Conservation (phyloP, 2,888 invertebrate genomes). For the Gasteruption jaculator region DNA sequence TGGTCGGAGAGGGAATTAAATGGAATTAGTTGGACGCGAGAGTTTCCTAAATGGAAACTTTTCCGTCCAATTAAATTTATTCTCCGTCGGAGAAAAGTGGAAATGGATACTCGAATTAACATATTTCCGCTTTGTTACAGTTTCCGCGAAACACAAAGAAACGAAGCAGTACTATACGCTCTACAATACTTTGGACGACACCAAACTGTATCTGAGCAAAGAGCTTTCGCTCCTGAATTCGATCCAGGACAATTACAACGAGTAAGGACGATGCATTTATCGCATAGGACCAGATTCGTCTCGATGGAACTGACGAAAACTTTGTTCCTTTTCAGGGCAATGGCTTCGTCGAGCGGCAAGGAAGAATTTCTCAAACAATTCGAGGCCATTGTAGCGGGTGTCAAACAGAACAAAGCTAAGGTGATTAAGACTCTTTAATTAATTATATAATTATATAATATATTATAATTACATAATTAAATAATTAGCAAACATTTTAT, state of each 20-base stretch:
- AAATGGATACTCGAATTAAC: too few relatives aligned
- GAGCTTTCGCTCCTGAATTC: conserved; percentile 86
- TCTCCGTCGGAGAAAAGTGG: too few relatives aligned
- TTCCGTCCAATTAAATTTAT: too few relatives aligned
- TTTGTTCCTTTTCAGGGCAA: conserved; percentile 60
- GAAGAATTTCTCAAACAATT: conserved; percentile 90
- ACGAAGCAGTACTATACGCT: conserved; percentile 96
- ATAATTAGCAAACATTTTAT: too few relatives aligned
- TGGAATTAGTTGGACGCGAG: too few relatives aligned
- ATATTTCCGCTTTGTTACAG: conserved; percentile 56
- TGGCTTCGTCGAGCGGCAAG: conserved; percentile 72
- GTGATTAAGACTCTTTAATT: conserved; percentile 52
- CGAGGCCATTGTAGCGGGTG: conserved; percentile 82
- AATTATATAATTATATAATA: not conserved
- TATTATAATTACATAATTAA: too few relatives aligned
- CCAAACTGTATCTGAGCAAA: conserved; percentile 87
- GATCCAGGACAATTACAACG: conserved; percentile 81
- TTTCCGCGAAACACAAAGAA: conserved; percentile 92
- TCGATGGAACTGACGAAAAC: too few relatives aligned
- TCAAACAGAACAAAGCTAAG: conserved; percentile 80
- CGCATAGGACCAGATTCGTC: too few relatives aligned
- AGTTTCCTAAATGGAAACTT: too few relatives aligned
- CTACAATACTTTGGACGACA: conserved; percentile 92
- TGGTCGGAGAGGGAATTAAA: too few relatives aligned
- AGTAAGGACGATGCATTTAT: conserved; percentile 57